Base-by-base conservation (phyloP, 2,888 invertebrate genomes). In the Maniola hyperantus region DNA sequence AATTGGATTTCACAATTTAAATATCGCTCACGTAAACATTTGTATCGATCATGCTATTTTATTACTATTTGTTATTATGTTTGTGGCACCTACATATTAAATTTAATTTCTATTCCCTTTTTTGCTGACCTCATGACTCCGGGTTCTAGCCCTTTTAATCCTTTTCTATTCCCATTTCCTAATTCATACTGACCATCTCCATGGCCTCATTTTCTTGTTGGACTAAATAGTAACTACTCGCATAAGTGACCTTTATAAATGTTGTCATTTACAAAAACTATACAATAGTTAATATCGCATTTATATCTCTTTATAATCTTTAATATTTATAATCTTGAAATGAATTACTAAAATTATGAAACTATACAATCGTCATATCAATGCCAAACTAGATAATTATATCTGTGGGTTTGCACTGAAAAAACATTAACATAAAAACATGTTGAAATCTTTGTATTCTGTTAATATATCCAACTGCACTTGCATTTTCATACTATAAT, bases 191-290 rank as follows among this genome's bases (percentile, higher is more conserved):
- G 15, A 15, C 13, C 8, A 10, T 61, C 46, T 55, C 54, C 46
- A 54, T 55, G 55, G 55, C 55, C 13, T 54, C 51, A 51, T 34
- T 63, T 33, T 34, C n/a, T 46, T 48, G 66, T 63, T 67, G 59
- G 69, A 63, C 66, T 71, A 67, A 71, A 71, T 71, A 71, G 71
- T 69, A 71, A 60, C 66, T 69, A 64, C 26, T 62, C 50, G 70
- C 62, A 42, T 65, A 58, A 69, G 59, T 71, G 68, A 66, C 68
- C 62, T 68, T 71, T 60, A 20, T 64, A 65, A 68, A 61, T 68
- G 64, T 64, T 67, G 57, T 64, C 64, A 61, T 66, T 36, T 39
- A 51, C 44, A 46, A 34, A 42, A 33, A 20, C 11, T 64, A 55
- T 36, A 20, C 34, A 50, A 36, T 39, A 18, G 50, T 63, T 34